Conservation (phyloP, 2,888 invertebrate genomes). For the Cetonia aurata region DNA sequence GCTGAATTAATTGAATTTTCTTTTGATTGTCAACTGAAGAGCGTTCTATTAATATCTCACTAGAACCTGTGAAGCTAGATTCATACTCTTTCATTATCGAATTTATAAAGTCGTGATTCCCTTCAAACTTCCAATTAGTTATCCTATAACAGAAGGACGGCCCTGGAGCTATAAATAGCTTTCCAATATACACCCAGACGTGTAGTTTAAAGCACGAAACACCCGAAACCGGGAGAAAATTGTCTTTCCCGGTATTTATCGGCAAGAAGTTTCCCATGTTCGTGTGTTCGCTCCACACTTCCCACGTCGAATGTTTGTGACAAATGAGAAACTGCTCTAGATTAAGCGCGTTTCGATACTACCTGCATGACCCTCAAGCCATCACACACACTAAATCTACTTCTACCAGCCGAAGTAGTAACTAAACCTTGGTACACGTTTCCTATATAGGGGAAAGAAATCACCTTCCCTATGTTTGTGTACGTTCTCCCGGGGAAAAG, state of each 20-base stretch:
- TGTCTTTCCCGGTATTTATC: not conserved
- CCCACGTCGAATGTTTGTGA: not conserved
- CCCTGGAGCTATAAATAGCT: too few species aligned
- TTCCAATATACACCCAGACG: too few species aligned
- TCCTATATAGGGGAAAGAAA: not conserved
- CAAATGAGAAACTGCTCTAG: constrained; percentile 24
- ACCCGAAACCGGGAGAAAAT: not conserved
- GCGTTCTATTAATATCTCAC: too few species aligned
- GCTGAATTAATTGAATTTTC: too few species aligned
- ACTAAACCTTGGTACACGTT: not conserved
- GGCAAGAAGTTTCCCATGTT: constrained; percentile 1
- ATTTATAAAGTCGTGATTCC: too few species aligned
- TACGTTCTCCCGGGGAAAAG: constrained; percentile 23
- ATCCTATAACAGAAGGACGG: too few species aligned
- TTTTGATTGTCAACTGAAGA: too few species aligned
- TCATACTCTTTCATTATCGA: too few species aligned
- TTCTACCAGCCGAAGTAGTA: not conserved
- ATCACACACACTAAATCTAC: constrained; percentile 19
- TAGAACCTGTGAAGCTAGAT: too few species aligned
- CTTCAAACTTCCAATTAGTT: too few species aligned
- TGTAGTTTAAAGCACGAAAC: too few species aligned
- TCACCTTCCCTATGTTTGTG: not conserved
- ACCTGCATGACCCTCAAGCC: constrained; percentile 18
- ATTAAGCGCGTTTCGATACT: constrained; percentile 27
- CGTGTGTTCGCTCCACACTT: not conserved